phyloP scores from a whole-genome alignment of 2,888 invertebrate species.

The Miltochrista miniata region DNA sequence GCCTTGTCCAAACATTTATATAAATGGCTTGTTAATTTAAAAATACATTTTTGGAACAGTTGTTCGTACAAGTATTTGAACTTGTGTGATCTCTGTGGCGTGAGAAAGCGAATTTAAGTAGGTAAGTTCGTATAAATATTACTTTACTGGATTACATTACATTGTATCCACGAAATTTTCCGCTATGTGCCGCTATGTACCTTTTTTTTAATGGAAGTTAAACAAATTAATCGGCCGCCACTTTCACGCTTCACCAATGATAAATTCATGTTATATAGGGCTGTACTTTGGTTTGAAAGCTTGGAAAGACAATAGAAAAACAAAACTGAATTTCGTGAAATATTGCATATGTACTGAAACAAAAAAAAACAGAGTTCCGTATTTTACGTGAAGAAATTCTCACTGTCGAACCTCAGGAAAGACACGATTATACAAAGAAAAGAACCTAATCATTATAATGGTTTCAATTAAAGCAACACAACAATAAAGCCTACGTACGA shows the following conservation, averaged over 20 bases:
- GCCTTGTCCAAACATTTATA: constrained; percentile 58
- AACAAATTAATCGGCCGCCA: too few relatives aligned
- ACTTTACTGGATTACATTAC: too few relatives aligned
- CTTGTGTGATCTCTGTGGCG: constrained; percentile 16
- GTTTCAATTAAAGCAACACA: background rate
- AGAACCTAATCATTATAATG: background rate
- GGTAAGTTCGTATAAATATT: background rate
- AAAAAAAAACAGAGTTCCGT: background rate
- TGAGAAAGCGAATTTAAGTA: constrained; percentile 20
- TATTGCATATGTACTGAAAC: background rate
- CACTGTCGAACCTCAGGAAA: background rate
- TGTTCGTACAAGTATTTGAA: constrained; percentile 19
- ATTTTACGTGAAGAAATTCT: background rate
- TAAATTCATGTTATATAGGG: too few relatives aligned
- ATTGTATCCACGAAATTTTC: too few relatives aligned
- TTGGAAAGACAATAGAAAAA: too few relatives aligned
- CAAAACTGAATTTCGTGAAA: too few relatives aligned
- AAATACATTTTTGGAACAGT: constrained; percentile 39
- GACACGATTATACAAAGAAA: background rate
- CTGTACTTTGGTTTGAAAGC: too few relatives aligned
- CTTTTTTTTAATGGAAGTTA: too few relatives aligned
- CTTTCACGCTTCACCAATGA: too few relatives aligned
- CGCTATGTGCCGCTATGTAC: too few relatives aligned
- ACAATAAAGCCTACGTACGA: constrained; percentile 6
- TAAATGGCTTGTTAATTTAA: constrained; percentile 52